Conservation (phyloP, 2,888 invertebrate genomes). For the Netelia inedita region DNA sequence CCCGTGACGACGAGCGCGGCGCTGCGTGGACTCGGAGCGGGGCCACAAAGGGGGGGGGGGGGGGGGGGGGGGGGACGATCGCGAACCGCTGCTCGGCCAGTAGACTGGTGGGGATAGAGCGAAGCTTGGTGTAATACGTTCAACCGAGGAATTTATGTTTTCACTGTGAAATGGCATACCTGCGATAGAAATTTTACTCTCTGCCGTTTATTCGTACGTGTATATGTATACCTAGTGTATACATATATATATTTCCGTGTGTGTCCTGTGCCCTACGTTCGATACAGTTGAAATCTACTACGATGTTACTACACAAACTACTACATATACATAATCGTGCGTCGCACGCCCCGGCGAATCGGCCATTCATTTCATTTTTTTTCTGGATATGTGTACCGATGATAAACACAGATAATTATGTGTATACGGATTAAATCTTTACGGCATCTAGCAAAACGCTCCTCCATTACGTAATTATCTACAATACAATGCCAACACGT, state of each 20-base stretch:
- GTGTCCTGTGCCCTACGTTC: not conserved
- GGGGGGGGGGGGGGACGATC: constrained; percentile 25
- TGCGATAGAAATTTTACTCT: constrained; percentile 43
- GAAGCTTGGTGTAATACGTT: constrained; percentile 54
- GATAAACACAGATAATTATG: not conserved
- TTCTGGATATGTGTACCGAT: constrained; percentile 27
- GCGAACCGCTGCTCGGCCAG: constrained; percentile 16
- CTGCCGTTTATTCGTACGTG: not conserved
- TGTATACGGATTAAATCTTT: constrained; percentile 19
- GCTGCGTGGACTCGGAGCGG: too few species aligned
- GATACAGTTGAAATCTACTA: constrained; percentile 18
- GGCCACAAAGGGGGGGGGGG: constrained; percentile 9
- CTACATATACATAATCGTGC: constrained; percentile 50
- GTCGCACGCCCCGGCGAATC: constrained; percentile 22
- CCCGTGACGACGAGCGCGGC: constrained; percentile 58
- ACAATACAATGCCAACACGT: not conserved
- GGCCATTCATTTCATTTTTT: constrained; percentile 38
- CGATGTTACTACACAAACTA: not conserved
- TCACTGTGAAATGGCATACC: constrained; percentile 66
- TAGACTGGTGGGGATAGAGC: constrained; percentile 3
- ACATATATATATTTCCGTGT: not conserved
- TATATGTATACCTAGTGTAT: not conserved
- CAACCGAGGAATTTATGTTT: constrained; percentile 68
- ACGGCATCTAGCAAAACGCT: constrained; percentile 3
- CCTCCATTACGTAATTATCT: constrained; percentile 45